Evolutionary conservation across 2,888 invertebrate genomes (phyloP).

Genomic region (Eristalis intricaria): DNA sequence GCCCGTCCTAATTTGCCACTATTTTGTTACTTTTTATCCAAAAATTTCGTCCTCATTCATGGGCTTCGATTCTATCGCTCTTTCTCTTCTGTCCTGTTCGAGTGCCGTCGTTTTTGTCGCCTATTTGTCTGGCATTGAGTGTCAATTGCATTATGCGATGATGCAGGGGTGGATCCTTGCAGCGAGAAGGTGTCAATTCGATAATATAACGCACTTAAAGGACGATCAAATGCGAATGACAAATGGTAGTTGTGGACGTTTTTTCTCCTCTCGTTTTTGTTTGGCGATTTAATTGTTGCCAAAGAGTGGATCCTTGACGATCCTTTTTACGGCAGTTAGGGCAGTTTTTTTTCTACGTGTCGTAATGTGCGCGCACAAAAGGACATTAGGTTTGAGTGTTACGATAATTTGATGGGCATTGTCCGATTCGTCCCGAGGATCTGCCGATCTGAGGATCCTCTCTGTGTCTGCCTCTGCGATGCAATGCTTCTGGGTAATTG

Average conservation of each 20-base stretch:
- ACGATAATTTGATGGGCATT: slow-evolving; percentile 69
- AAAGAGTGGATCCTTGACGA: slow-evolving; percentile 64
- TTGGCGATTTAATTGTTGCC: slow-evolving; percentile 63
- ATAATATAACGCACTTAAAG: slow-evolving; percentile 69
- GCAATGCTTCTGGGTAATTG: slow-evolving; percentile 68
- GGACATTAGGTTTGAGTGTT: slow-evolving; percentile 55
- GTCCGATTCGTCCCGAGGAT: slow-evolving; percentile 37
- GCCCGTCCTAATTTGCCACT: slow-evolving; percentile 60
- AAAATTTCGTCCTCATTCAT: slow-evolving; percentile 44
- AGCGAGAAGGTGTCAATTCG: slow-evolving; percentile 64
- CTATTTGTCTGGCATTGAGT: slow-evolving; percentile 69
- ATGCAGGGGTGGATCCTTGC: slow-evolving; percentile 45
- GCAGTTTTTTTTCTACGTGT: background rate
- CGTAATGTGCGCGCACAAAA: slow-evolving; percentile 6
- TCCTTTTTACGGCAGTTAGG: slow-evolving; percentile 69
- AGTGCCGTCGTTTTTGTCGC: slow-evolving; percentile 48
- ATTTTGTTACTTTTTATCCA: slow-evolving; percentile 45
- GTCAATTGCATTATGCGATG: slow-evolving; percentile 66
- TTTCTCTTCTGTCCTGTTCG: background rate
- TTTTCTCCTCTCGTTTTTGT: background rate
- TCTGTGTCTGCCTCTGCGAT: background rate
- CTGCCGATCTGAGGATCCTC: slow-evolving; percentile 3
- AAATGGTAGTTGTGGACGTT: slow-evolving; percentile 47
- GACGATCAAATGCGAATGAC: slow-evolving; percentile 67
- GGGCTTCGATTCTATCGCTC: background rate